phyloP scores from a whole-genome alignment of 2,113 vertebrate species.

The Lethenteron reissneri region DNA sequence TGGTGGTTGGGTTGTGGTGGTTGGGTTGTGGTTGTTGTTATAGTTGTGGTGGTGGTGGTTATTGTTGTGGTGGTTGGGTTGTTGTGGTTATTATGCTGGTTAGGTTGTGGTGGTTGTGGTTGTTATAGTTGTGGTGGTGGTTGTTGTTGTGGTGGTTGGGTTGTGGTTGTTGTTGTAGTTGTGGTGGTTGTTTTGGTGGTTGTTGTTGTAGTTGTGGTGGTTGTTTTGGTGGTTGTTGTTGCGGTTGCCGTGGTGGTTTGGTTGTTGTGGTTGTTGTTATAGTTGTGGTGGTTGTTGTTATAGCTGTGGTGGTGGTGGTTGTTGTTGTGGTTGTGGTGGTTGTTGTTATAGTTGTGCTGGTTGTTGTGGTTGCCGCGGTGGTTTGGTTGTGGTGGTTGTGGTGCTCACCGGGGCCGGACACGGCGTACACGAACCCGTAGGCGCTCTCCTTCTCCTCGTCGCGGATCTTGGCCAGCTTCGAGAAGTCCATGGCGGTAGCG shows the following conservation, averaged over 20 bases:
- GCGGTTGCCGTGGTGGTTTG: not conserved
- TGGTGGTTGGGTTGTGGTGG: not conserved
- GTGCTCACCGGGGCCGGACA: constrained; percentile 72
- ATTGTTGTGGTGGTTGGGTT: not conserved
- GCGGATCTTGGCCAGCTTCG: constrained; percentile 65
- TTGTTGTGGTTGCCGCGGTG: not conserved
- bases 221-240: not conserved
- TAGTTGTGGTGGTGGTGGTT: not conserved
- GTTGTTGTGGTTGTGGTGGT: not conserved
- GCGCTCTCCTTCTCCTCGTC: constrained; percentile 65
- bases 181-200: not conserved
- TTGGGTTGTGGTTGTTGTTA: not conserved
- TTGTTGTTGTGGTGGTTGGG: not conserved
- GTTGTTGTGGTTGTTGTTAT: not conserved
- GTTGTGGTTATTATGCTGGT: not conserved
- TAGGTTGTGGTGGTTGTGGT: not conserved
- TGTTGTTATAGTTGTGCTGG: not conserved
- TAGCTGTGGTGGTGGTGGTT: no score
- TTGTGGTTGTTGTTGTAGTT: not conserved
- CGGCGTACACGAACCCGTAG: constrained; percentile 79
- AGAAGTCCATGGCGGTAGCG: constrained; percentile 54
- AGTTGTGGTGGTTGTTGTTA: not conserved
- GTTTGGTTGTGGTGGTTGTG: not conserved
- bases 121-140: not conserved
- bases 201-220: not conserved